Evolutionary conservation across 2,797 vertebrate genomes (phyloP).

Genomic region (Thaleichthys pacificus): DNA sequence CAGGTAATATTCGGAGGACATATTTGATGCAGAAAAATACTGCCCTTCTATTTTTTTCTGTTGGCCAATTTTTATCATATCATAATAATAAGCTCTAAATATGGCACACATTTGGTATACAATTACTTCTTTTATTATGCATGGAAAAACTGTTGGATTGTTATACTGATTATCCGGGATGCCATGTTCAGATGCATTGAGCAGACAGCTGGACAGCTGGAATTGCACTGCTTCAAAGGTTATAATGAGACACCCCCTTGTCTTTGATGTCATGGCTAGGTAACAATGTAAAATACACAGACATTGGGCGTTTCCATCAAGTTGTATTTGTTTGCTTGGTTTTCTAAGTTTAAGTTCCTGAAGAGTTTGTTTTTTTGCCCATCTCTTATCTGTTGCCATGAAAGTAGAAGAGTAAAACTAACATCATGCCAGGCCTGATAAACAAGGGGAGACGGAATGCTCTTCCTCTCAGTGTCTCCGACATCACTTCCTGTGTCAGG

Average conservation of each 20-base stretch:
- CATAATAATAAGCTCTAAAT: neutral
- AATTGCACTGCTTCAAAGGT: conserved; percentile 24
- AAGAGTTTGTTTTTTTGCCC: conserved; percentile 12
- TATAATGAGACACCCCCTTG: conserved; percentile 20
- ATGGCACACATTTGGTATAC: neutral
- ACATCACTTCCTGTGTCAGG: conserved; percentile 90
- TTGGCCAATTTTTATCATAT: neutral
- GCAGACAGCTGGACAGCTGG: conserved; percentile 4
- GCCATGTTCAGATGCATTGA: conserved; percentile 23
- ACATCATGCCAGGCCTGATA: conserved; percentile 89
- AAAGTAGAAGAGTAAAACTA: conserved; percentile 49
- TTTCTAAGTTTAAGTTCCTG: conserved; percentile 12
- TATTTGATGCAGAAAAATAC: neutral
- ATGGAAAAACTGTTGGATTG: neutral
- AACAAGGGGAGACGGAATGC: conserved; percentile 77
- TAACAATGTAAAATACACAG: conserved; percentile 1
- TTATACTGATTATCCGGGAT: conserved; percentile 10
- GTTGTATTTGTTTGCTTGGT: conserved; percentile 9
- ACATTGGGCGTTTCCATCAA: neutral
- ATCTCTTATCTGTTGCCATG: neutral
- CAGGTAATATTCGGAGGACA: neutral
- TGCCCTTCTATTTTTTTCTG: neutral
- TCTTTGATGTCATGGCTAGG: conserved; percentile 38
- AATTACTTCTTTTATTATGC: conserved; percentile 15
- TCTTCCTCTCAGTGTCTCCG: conserved; percentile 84